Percentiles rank a stretch among this genome's conserved stretches.
Conservation (phyloP, 2,797 vertebrate genomes). For the Taeniopygia guttata region DNA sequence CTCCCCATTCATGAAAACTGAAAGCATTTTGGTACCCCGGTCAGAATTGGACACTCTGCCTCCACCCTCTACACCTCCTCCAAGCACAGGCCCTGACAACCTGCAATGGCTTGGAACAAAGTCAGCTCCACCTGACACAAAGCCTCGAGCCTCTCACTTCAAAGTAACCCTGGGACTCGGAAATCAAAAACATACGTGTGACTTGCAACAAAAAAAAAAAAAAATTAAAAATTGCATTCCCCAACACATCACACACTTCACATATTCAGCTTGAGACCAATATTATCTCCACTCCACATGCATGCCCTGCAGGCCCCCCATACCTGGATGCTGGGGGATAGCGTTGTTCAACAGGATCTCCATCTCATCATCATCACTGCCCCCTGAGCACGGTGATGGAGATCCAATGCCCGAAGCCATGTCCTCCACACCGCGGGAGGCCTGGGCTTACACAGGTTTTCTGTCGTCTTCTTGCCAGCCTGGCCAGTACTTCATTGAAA, state of each 20-base stretch:
- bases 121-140: slow-evolving; percentile 1
- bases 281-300: neutral
- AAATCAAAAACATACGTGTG: fast-evolving
- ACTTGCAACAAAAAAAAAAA: neutral
- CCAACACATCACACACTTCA: neutral
- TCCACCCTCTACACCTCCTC: neutral
- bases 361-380: slow-evolving; percentile 79
- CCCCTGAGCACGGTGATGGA: slow-evolving; percentile 76
- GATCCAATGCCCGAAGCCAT: slow-evolving; percentile 80
- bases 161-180: neutral
- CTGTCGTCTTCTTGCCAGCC: neutral
- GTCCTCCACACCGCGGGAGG: slow-evolving; percentile 48
- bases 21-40: neutral
- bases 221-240: neutral
- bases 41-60: neutral
- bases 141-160: fast-evolving
- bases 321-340: slow-evolving; percentile 77
- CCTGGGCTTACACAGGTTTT: neutral
- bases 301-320: neutral
- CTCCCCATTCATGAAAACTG: neutral
- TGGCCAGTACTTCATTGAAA: neutral
- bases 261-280: neutral
- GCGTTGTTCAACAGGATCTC: slow-evolving; percentile 76
- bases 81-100: neutral
- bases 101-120: neutral